Base-by-base conservation (phyloP, 2,113 vertebrate species). In the Meleagris gallopavo region DNA sequence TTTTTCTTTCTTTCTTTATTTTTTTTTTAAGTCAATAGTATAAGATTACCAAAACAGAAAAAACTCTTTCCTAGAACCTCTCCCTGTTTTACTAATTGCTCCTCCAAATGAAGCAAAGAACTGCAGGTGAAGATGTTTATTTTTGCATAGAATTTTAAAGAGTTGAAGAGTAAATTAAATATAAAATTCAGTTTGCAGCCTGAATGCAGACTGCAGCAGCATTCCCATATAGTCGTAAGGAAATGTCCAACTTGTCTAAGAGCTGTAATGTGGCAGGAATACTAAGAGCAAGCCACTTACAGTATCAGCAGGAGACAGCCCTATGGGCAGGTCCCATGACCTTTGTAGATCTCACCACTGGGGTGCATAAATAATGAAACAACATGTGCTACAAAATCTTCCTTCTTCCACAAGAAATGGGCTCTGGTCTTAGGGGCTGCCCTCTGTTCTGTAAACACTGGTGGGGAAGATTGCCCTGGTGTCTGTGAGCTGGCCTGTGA, bases 381-480 rank as follows among this genome's bases (percentile, higher is more conserved):
- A 67, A 27, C n/a, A 65, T 22, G 43, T 57, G 69, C 12, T 76
- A 34, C 32, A 52, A 30, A 90, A 69, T 19, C 6, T 6, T 10
- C 7, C 27, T 55, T 43, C 34, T 83, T 40, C 4, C 55, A n/a
- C 15, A 41, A 36, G 30, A 38, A 20, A n/a, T 8, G 22, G 12
- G 6, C 11, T 20, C 64, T 43, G 29, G 41, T 18, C 30, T 32
- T n/a, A 67, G 19, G 41, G 13, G 32, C 27, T 54, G 30, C 65
- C 65, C n/a, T 6, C n/a, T 6, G 15, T 29, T 29, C 16, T 71
- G n/a, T 48, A n/a, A 36, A 25, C 11, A 0, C 61, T 82, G 0
- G 0, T 41, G 34, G 48, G 48, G n/a, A n/a, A 43, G 19, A 25
- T 40, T 40, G 14, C 25, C 10, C 15, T 11, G 7, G 1, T 72